Evolutionary conservation across 2,888 invertebrate species (phyloP).

Genomic region (Drosophila histrio): DNA sequence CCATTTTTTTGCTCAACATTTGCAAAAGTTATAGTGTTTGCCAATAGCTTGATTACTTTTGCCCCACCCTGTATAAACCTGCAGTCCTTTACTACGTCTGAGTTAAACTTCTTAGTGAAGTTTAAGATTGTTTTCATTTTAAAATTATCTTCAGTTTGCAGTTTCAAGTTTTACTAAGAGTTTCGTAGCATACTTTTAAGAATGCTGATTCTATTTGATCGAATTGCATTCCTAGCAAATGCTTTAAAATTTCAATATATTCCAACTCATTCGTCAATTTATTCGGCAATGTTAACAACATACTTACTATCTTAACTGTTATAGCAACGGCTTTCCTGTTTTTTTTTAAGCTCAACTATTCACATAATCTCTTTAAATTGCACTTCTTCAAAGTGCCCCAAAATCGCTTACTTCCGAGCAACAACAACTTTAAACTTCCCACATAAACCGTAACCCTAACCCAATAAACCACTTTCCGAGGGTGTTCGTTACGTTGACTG

Average conservation of each 20-base stretch:
- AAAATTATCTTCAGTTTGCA: no score
- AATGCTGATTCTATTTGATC: no score
- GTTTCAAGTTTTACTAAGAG: neutral
- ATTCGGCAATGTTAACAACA: neutral
- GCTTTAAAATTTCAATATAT: neutral
- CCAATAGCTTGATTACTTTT: no score
- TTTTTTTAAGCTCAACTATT: neutral
- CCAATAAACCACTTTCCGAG: conserved; percentile 69
- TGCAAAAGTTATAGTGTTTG: no score
- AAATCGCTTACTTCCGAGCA: conserved; percentile 1
- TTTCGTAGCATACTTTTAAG: neutral
- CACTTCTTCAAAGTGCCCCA: neutral
- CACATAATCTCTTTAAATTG: conserved; percentile 1
- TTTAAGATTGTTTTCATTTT: no score
- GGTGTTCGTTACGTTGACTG: conserved; percentile 40
- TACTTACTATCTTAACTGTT: neutral
- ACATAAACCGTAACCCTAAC: conserved; percentile 51
- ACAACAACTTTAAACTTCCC: conserved; percentile 6
- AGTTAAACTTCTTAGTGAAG: no score
- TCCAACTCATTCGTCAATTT: neutral
- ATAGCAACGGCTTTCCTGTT: neutral
- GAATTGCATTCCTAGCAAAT: neutral
- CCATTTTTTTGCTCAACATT: no score
- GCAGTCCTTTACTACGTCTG: no score
- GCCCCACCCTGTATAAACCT: no score